Percentiles rank a stretch among this genome's conserved stretches.
Evolutionary conservation across 2,888 invertebrate genomes (phyloP).

Genomic region (Pheosia gnoma): DNA sequence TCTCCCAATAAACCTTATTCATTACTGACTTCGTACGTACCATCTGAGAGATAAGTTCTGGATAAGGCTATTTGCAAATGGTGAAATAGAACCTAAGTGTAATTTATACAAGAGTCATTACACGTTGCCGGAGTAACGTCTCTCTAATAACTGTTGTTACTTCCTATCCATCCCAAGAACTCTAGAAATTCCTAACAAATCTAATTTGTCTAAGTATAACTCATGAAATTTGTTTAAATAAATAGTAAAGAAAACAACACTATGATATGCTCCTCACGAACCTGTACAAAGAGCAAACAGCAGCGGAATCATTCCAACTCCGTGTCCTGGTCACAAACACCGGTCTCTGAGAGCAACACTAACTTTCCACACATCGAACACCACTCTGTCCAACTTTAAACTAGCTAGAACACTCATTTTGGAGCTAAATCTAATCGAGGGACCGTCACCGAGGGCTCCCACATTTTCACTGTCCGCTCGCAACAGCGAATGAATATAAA

Average conservation of each 20-base stretch:
- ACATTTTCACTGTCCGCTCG: conserved; percentile 77
- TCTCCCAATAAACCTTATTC: too few relatives aligned
- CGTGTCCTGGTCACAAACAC: conserved; percentile 59
- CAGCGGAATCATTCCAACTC: conserved; percentile 72
- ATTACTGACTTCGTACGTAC: too few relatives aligned
- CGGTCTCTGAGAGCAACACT: conserved; percentile 55
- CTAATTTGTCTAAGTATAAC: too few relatives aligned
- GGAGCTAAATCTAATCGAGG: conserved; percentile 70
- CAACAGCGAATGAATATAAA: conserved; percentile 76
- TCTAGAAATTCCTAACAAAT: too few relatives aligned
- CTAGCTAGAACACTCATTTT: conserved; percentile 75
- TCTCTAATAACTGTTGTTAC: too few relatives aligned
- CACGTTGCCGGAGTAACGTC: too few relatives aligned
- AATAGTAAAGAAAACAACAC: background rate
- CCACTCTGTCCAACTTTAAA: conserved; percentile 68
- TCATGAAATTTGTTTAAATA: background rate
- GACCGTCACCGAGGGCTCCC: conserved; percentile 69
- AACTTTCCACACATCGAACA: conserved; percentile 67
- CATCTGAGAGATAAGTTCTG: too few relatives aligned
- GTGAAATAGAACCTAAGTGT: too few relatives aligned
- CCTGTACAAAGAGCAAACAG: conserved; percentile 68
- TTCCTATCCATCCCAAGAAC: too few relatives aligned
- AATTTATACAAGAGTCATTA: too few relatives aligned
- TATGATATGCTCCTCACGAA: conserved; percentile 43
- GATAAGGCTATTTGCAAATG: too few relatives aligned